phyloP scores from a whole-genome alignment of 2,888 invertebrate genomes.

The Mechanitis mazaeus region DNA sequence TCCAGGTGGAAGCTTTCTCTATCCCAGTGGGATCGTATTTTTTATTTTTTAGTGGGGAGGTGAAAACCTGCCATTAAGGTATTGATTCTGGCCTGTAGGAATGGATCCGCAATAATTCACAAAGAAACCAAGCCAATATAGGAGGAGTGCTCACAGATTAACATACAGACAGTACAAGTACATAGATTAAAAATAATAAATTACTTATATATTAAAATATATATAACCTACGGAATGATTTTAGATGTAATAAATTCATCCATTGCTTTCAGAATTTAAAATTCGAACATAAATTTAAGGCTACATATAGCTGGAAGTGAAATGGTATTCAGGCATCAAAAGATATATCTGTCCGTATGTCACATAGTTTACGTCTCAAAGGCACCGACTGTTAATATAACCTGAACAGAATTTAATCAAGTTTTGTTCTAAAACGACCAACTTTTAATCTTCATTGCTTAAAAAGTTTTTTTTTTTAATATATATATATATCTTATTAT shows the following conservation, averaged over 20 bases:
- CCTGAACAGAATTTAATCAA: constrained; percentile 58
- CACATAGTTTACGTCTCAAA: constrained; percentile 44
- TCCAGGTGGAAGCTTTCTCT: constrained; percentile 22
- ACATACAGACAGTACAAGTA: not conserved
- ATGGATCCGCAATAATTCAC: constrained; percentile 68
- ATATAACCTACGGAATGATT: not conserved
- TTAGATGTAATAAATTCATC: not conserved
- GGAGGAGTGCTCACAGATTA: not conserved
- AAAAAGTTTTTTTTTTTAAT: too few species aligned
- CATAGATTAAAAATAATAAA: not conserved
- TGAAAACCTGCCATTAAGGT: constrained; percentile 67
- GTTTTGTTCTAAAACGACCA: too few species aligned
- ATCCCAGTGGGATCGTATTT: constrained; percentile 44
- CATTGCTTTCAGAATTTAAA: not conserved
- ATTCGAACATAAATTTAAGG: not conserved
- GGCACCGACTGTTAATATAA: constrained; percentile 46
- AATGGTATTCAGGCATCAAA: not conserved
- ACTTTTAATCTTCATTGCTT: too few species aligned
- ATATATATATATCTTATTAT: too few species aligned
- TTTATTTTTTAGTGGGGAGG: constrained; percentile 59
- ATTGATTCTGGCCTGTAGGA: constrained; percentile 58
- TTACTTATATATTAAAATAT: too few species aligned
- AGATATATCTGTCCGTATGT: constrained; percentile 11
- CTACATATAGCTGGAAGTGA: constrained; percentile 1
- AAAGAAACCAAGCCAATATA: constrained; percentile 52